phyloP scores from a whole-genome alignment of 2,888 invertebrate genomes.

The Callinectes sapidus region DNA sequence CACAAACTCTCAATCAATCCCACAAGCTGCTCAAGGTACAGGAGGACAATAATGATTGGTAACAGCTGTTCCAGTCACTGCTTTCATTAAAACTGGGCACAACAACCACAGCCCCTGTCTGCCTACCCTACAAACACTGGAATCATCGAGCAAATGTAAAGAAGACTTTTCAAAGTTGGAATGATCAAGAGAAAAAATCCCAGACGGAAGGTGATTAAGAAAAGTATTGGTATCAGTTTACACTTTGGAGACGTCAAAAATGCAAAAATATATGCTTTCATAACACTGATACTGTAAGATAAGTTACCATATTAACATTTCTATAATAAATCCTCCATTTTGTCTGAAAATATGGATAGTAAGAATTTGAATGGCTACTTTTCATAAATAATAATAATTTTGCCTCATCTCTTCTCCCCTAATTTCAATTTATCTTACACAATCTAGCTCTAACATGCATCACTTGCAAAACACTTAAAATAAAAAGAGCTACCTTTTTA shows the following conservation, averaged over 20 bases:
- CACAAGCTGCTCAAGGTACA: constrained; percentile 64
- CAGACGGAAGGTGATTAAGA: constrained; percentile 69
- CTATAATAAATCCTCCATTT: constrained; percentile 69
- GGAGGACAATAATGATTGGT: constrained; percentile 66
- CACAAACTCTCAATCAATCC: constrained; percentile 49
- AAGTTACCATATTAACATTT: constrained; percentile 67
- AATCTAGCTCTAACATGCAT: constrained; percentile 71
- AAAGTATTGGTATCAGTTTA: constrained; percentile 69
- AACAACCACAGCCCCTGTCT: constrained; percentile 70
- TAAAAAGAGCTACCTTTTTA: constrained; percentile 71
- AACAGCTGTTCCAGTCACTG: constrained; percentile 68
- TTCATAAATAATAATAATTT: constrained; percentile 62
- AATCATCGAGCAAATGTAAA: constrained; percentile 70
- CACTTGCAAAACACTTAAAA: constrained; percentile 72
- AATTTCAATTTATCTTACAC: constrained; percentile 69
- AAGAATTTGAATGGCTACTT: constrained; percentile 67
- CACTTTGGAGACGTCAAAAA: constrained; percentile 71
- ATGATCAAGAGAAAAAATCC: constrained; percentile 71
- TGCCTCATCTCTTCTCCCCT: constrained; percentile 68
- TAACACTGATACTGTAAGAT: constrained; percentile 69
- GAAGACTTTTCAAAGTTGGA: constrained; percentile 70
- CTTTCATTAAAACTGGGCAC: constrained; percentile 68
- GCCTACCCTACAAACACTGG: constrained; percentile 70
- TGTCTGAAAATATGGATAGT: constrained; percentile 65
- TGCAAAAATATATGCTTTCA: constrained; percentile 72